Conservation (phyloP, 2,888 invertebrate genomes). For the Heliconius ethilla region DNA sequence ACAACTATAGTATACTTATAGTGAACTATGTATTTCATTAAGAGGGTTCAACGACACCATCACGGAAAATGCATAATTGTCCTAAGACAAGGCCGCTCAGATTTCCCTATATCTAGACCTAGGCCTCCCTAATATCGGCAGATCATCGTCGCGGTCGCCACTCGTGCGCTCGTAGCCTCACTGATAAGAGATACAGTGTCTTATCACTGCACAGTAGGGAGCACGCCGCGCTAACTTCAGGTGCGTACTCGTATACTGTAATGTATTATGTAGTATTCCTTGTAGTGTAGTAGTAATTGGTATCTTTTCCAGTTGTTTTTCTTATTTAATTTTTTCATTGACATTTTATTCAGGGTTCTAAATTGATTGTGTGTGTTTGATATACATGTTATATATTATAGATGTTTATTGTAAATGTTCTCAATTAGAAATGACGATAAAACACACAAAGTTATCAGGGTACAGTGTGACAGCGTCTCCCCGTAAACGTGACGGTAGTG, state of each 20-base stretch:
- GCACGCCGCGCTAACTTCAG: constrained; percentile 15
- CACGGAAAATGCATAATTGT: constrained; percentile 24
- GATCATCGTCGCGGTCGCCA: constrained; percentile 9
- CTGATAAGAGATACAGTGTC: constrained; percentile 14
- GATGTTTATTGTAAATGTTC: not conserved
- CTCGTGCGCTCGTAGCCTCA: not conserved
- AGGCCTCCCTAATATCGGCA: constrained; percentile 2
- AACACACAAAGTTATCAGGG: too few relatives aligned
- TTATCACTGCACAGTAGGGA: constrained; percentile 17
- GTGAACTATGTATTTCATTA: constrained; percentile 1
- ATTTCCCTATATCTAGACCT: constrained; percentile 23
- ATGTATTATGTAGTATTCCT: not conserved
- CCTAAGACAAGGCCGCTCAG: constrained; percentile 4
- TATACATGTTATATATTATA: not conserved
- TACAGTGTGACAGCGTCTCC: too few relatives aligned
- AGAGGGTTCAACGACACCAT: constrained; percentile 13
- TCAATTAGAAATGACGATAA: too few relatives aligned
- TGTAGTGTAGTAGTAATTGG: not conserved
- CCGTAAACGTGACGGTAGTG: too few relatives aligned
- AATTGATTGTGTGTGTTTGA: not conserved
- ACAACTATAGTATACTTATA: not conserved
- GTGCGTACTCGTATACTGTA: constrained; percentile 6
- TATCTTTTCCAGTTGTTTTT: not conserved
- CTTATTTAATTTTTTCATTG: not conserved
- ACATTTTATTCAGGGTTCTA: not conserved